A percentile compares a stretch with the other conserved stretches of the same genome.
These are phyloP conservation scores for Planiliza haematocheilus DNA, from an alignment of 2,113 vertebrate genomes.

Conservation along the genomic window DNA sequence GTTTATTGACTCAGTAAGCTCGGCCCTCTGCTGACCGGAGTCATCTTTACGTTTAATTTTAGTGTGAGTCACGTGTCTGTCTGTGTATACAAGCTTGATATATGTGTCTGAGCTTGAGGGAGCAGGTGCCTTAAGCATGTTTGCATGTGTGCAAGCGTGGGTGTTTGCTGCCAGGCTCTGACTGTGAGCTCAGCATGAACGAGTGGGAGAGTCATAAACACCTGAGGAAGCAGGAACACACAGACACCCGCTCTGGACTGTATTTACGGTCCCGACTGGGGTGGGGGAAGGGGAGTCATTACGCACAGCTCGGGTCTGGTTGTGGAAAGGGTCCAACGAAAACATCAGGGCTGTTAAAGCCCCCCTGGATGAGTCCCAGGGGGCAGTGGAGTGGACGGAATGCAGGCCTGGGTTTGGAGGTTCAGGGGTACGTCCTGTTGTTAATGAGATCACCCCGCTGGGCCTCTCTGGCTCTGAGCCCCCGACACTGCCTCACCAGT, in stretches of 20 bases:
- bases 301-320: slow-evolving; percentile 50
- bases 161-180: slow-evolving; percentile 47
- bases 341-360: slow-evolving; percentile 70
- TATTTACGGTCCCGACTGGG: slow-evolving; percentile 56
- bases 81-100: slow-evolving; percentile 17
- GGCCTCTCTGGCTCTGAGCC: slow-evolving; percentile 67
- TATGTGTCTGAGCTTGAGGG: slow-evolving; percentile 34
- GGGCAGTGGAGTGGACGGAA: slow-evolving; percentile 63
- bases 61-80: slow-evolving; percentile 11
- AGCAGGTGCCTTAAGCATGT: slow-evolving; percentile 52
- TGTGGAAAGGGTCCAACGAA: slow-evolving; percentile 70
- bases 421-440: slow-evolving; percentile 77
- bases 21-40: neutral
- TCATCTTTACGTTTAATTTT: neutral
- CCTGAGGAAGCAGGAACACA: slow-evolving; percentile 71
- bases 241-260: slow-evolving; percentile 55
- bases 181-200: slow-evolving; percentile 66
- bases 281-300: slow-evolving; percentile 8
- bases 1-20: slow-evolving; percentile 16
- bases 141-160: slow-evolving; percentile 5
- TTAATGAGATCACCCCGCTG: slow-evolving; percentile 76
- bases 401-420: slow-evolving; percentile 74
- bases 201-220: slow-evolving; percentile 69
- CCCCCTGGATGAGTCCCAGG: slow-evolving; percentile 67
- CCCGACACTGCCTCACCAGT: slow-evolving; percentile 44